Evolutionary conservation across 2,113 vertebrate species (phyloP).

Genomic region (Danionella cerebrum): DNA sequence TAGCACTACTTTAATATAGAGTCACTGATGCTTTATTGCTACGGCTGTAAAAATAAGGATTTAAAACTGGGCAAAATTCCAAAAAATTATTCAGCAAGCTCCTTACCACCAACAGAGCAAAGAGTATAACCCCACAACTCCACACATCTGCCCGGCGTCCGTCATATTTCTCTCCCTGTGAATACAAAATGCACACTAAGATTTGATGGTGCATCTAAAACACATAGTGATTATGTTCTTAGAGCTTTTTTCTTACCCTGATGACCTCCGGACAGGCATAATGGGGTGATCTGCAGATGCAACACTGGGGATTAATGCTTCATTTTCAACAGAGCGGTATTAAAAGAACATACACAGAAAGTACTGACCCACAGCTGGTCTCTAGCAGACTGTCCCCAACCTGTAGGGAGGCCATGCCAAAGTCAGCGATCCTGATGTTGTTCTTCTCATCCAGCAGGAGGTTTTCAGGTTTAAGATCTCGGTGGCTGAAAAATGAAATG

Average conservation of each 20-base stretch:
- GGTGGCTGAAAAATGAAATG: constrained; percentile 64
- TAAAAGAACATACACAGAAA: background rate
- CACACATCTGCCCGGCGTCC: constrained; percentile 84
- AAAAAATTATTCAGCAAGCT: background rate
- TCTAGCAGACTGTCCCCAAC: constrained; percentile 86
- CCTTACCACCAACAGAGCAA: constrained; percentile 80
- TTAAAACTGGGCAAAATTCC: background rate
- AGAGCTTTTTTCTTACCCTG: constrained; percentile 65
- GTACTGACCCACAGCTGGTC: constrained; percentile 74
- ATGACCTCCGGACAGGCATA: constrained; percentile 90
- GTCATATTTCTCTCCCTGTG: constrained; percentile 82
- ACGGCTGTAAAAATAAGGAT: background rate
- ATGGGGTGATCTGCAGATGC: constrained; percentile 72
- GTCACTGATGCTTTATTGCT: background rate
- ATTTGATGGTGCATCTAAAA: background rate
- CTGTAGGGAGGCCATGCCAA: constrained; percentile 88
- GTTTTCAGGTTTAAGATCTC: constrained; percentile 89
- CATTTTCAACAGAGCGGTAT: background rate
- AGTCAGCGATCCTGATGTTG: constrained; percentile 87
- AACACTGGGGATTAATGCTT: background rate
- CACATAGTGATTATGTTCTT: background rate
- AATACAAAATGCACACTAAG: background rate
- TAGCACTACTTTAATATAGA: background rate
- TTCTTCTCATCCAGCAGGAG: constrained; percentile 87
- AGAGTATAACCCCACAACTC: constrained; percentile 89